phyloP scores from a whole-genome alignment of 2,888 invertebrate genomes.

The Shargacucullia verbasci region DNA sequence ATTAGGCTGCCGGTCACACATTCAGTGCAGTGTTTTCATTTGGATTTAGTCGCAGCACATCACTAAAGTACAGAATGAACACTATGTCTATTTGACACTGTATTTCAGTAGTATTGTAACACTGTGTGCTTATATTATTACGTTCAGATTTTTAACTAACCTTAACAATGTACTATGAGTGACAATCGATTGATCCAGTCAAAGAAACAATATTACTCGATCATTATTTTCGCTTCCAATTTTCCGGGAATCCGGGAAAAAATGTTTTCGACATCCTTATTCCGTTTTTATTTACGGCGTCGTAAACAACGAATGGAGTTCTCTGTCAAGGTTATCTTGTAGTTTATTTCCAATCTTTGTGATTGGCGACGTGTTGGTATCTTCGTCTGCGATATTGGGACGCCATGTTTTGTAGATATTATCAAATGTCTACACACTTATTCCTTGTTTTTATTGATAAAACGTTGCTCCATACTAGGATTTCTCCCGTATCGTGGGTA shows the following conservation, averaged over 20 bases:
- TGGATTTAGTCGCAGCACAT: too few species aligned
- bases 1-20: too few species aligned
- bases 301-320: constrained; percentile 61
- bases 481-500: too few species aligned
- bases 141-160: too few species aligned
- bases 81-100: too few species aligned
- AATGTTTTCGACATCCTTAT: constrained; percentile 34
- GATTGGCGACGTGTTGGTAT: constrained; percentile 18
- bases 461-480: too few species aligned
- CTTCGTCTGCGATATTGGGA: constrained; percentile 1
- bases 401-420: constrained; percentile 11
- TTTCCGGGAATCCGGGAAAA: constrained; percentile 12
- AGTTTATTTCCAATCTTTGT: constrained; percentile 53
- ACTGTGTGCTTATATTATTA: too few species aligned
- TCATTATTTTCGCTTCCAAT: not conserved
- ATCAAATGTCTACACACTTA: not conserved
- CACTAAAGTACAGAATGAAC: too few species aligned
- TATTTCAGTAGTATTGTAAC: too few species aligned
- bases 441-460: too few species aligned
- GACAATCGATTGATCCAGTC: not conserved
- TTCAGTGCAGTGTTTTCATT: too few species aligned
- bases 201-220: not conserved
- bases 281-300: constrained; percentile 31
- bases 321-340: constrained; percentile 61
- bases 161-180: not conserved